These are phyloP conservation scores for Morinoia aosen DNA, from an alignment of 2,888 invertebrate species.

Conservation along the genomic window DNA sequence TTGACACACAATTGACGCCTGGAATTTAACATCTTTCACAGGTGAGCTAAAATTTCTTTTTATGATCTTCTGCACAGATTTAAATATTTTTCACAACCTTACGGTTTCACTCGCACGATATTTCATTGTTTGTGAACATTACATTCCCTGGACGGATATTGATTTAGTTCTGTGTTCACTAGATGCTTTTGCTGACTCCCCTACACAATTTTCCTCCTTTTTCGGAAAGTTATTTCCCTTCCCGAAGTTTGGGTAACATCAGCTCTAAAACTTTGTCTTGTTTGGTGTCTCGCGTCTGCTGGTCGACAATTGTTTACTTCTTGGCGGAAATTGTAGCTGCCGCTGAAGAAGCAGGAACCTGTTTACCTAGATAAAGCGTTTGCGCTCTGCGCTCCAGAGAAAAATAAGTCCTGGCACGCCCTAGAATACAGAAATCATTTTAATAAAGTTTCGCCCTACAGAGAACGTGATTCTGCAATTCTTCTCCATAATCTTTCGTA, in stretches of 20 bases:
- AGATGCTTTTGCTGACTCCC: background rate
- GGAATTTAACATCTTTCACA: too few species aligned
- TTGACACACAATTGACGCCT: too few species aligned
- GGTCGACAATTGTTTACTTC: background rate
- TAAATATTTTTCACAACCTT: background rate
- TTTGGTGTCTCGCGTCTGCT: background rate
- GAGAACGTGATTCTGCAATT: too few species aligned
- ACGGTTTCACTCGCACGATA: background rate
- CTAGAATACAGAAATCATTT: background rate
- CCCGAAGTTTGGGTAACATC: background rate
- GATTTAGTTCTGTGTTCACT: background rate
- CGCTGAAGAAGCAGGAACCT: background rate
- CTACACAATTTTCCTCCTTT: background rate
- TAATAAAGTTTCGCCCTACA: background rate
- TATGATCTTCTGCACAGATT: too few species aligned
- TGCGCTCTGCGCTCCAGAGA: background rate
- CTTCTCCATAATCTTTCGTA: too few species aligned
- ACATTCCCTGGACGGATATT: background rate
- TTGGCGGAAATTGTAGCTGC: background rate
- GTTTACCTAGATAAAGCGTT: background rate
- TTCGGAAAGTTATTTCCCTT: background rate
- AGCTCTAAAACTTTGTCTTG: background rate
- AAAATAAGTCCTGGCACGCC: background rate
- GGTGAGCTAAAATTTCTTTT: too few species aligned
- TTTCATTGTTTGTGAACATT: background rate